Evolutionary conservation across 1,140 invertebrate species (phyloP), one percentile per base, ranked within the genome.

Genomic region (Platorchestia sp.): DNA sequence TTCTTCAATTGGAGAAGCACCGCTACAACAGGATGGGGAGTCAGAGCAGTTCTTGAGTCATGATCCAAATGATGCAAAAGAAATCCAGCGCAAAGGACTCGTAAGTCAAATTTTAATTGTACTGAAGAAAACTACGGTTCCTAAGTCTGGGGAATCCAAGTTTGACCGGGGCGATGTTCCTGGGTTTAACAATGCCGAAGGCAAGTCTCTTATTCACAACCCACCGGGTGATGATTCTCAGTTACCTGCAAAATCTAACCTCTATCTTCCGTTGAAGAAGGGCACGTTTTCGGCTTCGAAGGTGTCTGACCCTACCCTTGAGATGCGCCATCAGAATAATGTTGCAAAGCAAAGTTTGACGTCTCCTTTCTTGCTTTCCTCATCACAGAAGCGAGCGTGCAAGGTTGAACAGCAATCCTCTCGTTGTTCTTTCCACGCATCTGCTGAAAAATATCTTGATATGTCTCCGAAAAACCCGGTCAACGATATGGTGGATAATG

Each of bases 391-490:
- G 16, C 45, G 6, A 27, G 45, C 45, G 43, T 41, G 14, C 91
- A 27, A 93, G 40, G 0, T 36, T 47, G 91, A 45, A 47, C 5
- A 45, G 1, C 87, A 6, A n/a, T n/a, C n/a, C 22, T 14, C 43
- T 7, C 43, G 6, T 14, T 93, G 91, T 45, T 93, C 91, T 40
- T 93, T 93, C 40, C 91, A 93, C 91, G 91, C 91, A 0, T 93
- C 91, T 3, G 45, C 43, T 6, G 91, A 93, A 45, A 93, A 93
- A 45, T 93, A 93, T 93, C 43, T 93, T 6, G 91, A 93, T 47
- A 93, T 93, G 91, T 93, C 91, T 0, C 91, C 91, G 16, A 93
- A 93, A 93, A 93, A 47, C 47, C 45, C 45, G 3, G 43, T n/a
- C 40, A 36, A 27, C 47, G 36, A n/a, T 6, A 40, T 41, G 10